Percentiles rank a stretch among this genome's conserved stretches.
phyloP scores from a whole-genome alignment of 2,797 vertebrate genomes.

The Apogon talboti region DNA sequence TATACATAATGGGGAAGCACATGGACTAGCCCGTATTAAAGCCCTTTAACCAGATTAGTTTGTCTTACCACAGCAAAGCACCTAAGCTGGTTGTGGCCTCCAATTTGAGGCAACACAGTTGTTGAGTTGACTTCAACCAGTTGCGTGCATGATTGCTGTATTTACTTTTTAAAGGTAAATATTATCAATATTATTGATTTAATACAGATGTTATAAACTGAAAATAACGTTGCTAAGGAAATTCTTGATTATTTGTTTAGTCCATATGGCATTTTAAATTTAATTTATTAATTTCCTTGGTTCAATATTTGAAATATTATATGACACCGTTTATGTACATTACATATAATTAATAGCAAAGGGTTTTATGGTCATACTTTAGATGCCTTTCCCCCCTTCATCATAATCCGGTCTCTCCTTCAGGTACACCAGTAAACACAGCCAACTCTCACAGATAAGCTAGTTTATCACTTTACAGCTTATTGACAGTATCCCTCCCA shows the following conservation, averaged over 20 bases:
- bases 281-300: no score
- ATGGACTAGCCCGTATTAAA: conserved; percentile 58
- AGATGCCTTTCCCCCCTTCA: not conserved
- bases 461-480: conserved; percentile 31
- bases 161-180: not conserved
- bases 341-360: not conserved
- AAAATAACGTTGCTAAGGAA: not conserved
- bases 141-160: not conserved
- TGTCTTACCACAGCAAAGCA: conserved; percentile 71
- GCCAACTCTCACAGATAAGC: conserved; percentile 52
- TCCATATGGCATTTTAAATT: not conserved
- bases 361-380: not conserved
- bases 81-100: conserved; percentile 61
- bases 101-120: conserved; percentile 24
- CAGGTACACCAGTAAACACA: conserved; percentile 24
- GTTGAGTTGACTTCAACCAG: conserved; percentile 32
- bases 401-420: conserved; percentile 67
- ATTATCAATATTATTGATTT: no score
- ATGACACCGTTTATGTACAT: not conserved
- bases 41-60: conserved; percentile 76
- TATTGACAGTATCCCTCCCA: conserved; percentile 46
- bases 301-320: no score
- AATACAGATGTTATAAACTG: not conserved
- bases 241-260: not conserved
- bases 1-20: conserved; percentile 52